Evolutionary conservation across 2,888 invertebrate genomes (phyloP).

Genomic region (Philhelius pedissequus): DNA sequence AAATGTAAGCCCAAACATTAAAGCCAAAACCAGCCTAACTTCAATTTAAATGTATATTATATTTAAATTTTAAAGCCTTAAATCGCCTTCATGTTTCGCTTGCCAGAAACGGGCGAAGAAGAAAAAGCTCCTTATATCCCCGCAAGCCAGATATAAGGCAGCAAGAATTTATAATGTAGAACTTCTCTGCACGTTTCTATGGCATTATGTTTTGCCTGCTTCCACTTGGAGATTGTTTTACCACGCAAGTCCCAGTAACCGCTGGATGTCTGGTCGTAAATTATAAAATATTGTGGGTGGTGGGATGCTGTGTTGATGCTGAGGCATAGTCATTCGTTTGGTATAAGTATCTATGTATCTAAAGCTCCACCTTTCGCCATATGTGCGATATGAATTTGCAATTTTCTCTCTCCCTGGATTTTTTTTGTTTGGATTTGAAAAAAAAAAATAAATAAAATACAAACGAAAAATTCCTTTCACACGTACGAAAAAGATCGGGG

Average conservation of each 20-base stretch:
- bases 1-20: conserved; percentile 29
- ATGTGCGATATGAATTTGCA: conserved; percentile 60
- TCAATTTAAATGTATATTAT: conserved; percentile 55
- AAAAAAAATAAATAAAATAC: background rate
- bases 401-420: background rate
- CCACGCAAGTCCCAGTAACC: conserved; percentile 64
- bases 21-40: conserved; percentile 33
- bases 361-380: conserved; percentile 67
- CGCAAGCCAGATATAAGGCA: background rate
- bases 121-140: conserved; percentile 32
- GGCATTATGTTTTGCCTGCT: conserved; percentile 52
- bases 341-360: conserved; percentile 58
- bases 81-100: conserved; percentile 22
- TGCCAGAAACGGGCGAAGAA: background rate
- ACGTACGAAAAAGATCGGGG: conserved; percentile 15
- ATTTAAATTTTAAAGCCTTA: conserved; percentile 65
- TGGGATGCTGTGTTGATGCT: conserved; percentile 45
- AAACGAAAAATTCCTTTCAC: conserved; percentile 34
- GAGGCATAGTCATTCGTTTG: conserved; percentile 33
- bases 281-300: conserved; percentile 53
- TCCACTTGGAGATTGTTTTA: conserved; percentile 50
- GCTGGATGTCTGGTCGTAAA: conserved; percentile 62
- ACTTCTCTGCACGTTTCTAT: conserved; percentile 33
- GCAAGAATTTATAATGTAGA: conserved; percentile 5
- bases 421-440: conserved; percentile 20